Conservation (phyloP, 2,797 vertebrate species). For the Triplophysa yarkandensis region DNA sequence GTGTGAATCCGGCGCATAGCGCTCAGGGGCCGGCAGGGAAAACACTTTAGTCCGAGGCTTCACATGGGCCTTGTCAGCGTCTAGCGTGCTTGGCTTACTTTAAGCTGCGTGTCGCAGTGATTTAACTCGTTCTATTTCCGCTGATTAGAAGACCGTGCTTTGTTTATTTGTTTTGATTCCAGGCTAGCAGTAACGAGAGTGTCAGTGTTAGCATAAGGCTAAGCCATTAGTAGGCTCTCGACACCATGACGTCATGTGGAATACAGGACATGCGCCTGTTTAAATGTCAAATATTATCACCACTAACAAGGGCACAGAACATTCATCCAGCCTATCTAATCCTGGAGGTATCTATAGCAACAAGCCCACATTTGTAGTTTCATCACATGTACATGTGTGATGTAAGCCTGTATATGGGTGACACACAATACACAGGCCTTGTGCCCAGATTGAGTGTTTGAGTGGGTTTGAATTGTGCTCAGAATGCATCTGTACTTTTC, state of each 20-base stretch:
- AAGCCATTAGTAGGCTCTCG: slow-evolving; percentile 66
- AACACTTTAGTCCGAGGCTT: not conserved
- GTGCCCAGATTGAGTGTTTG: not conserved
- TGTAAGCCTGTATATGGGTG: no score
- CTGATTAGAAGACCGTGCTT: not conserved
- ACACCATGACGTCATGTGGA: slow-evolving; percentile 57
- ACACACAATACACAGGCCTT: not conserved
- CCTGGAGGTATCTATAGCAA: not conserved
- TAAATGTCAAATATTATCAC: slow-evolving; percentile 1
- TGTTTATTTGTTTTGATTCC: not conserved
- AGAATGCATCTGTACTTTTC: slow-evolving; percentile 53
- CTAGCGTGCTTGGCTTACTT: not conserved
- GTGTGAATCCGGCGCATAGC: not conserved
- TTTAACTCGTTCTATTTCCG: not conserved
- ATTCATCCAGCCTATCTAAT: not conserved
- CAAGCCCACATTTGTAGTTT: not conserved
- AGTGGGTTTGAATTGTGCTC: slow-evolving; percentile 20
- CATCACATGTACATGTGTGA: not conserved
- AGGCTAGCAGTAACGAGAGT: not conserved
- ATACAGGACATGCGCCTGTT: slow-evolving; percentile 13
- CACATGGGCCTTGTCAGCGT: not conserved
- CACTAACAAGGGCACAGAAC: slow-evolving; percentile 3
- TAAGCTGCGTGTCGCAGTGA: no score
- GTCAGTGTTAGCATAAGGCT: slow-evolving; percentile 45
- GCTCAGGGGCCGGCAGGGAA: not conserved